Conservation (phyloP, 1,140 invertebrate genomes). For the Aphaenogaster ashmeadi region DNA sequence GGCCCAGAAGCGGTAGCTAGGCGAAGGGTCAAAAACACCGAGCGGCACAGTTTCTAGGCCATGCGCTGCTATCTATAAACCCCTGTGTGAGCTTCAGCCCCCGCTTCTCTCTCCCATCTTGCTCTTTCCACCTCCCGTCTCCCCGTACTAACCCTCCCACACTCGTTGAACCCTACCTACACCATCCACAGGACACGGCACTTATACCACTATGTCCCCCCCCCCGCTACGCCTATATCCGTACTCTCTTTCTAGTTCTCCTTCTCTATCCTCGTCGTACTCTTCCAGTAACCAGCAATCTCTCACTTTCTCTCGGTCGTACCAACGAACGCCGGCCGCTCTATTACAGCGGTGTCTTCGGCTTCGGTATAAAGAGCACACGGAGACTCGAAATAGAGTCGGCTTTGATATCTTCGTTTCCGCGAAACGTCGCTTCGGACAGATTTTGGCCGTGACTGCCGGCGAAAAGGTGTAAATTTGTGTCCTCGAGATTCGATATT, state of each 20-base stretch:
- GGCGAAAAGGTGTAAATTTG: constrained; percentile 29
- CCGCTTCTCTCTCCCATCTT: constrained; percentile 58
- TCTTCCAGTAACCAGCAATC: constrained; percentile 5
- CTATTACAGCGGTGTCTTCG: constrained; percentile 59
- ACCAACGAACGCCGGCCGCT: constrained; percentile 35
- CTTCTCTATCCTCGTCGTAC: constrained; percentile 33
- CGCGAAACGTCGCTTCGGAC: constrained; percentile 26
- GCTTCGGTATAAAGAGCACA: constrained; percentile 35
- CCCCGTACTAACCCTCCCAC: constrained; percentile 14
- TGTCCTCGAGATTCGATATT: neutral
- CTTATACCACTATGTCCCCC: constrained; percentile 43
- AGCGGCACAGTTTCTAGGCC: constrained; percentile 87
- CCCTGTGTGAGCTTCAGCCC: constrained; percentile 80
- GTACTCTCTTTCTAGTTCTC: constrained; percentile 48
- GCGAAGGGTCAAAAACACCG: constrained; percentile 88
- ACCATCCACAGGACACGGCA: constrained; percentile 68
- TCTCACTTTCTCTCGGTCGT: constrained; percentile 65
- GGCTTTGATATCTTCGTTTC: constrained; percentile 74
- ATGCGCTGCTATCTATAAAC: constrained; percentile 87
- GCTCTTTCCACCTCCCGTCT: constrained; percentile 36
- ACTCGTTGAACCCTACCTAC: constrained; percentile 75
- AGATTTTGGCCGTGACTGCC: constrained; percentile 46
- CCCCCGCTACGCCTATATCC: constrained; percentile 33
- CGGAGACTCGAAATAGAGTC: constrained; percentile 64
- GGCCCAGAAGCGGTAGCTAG: constrained; percentile 85